Evolutionary conservation across 2,113 vertebrate genomes (phyloP).

Genomic region (Scalopus aquaticus): DNA sequence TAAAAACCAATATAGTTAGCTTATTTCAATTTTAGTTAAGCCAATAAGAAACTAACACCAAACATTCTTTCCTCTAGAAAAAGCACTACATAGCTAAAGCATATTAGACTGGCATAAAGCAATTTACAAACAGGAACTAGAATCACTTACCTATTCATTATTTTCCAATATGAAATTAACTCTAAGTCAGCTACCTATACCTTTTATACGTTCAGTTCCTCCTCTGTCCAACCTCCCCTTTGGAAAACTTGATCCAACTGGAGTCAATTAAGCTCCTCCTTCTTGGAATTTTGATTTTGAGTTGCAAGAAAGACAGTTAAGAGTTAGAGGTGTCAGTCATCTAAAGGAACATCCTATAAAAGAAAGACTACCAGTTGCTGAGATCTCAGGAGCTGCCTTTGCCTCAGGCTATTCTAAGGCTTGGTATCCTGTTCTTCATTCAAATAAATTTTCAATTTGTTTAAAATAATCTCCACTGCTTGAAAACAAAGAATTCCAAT

Average conservation of each 20-base stretch:
- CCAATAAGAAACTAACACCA: not conserved
- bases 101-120: not conserved
- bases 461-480: not conserved
- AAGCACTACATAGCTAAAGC: not conserved
- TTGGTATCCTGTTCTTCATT: not conserved
- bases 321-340: not conserved
- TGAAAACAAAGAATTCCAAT: conserved; percentile 21
- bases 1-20: not conserved
- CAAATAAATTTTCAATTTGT: not conserved
- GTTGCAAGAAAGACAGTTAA: not conserved
- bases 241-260: not conserved
- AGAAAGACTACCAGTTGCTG: not conserved
- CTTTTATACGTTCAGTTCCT: not conserved
- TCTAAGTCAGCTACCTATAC: not conserved
- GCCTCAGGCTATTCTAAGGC: not conserved
- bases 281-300: not conserved
- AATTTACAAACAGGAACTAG: not conserved
- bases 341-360: not conserved
- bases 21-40: conserved; percentile 23
- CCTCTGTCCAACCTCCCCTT: not conserved
- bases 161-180: not conserved
- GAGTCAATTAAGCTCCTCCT: not conserved
- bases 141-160: not conserved
- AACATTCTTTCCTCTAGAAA: not conserved
- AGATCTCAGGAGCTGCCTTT: not conserved